Base-by-base conservation (phyloP, 2,888 invertebrate genomes). In the Embidobia sp. region DNA sequence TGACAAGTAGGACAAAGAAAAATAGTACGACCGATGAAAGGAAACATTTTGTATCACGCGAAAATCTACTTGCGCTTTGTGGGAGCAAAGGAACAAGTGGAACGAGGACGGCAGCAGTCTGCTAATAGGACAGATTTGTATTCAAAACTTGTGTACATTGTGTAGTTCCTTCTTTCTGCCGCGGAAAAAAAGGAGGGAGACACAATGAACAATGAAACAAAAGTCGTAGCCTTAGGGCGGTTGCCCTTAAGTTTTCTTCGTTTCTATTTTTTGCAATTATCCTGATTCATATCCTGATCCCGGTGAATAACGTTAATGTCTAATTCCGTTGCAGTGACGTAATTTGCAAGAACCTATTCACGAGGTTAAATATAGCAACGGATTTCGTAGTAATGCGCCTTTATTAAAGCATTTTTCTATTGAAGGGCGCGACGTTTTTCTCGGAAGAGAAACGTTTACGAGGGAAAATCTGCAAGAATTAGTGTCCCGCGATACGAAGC, bases 51-150 rank as follows among this genome's bases (percentile, higher is more conserved):
- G 61, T 53, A 70, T 70, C 61, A 61, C 61, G 40, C 44, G 61
- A 70, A 70, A 61, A 69, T 61, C 61, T 70, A 70, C 59, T 73
- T 64, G 73, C 15, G 51, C 66, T 67, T 67, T 67, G 55, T 67
- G 19, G 33, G 19, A 49, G 59, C 35, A 16, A 37, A 59, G 33
- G 55, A 66, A 74, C 51, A 59, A 74, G 51, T 72, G 26, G 66
- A 75, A 75, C 61, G 27, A 48, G 67, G 53, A 61, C 44, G 40
- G 37, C 13, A 13, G 46, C 19, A 49, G 59, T 40, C 51, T 64
- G 42, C 51, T 67, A 67, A 74, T 74, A 51, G 59, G 63, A 59
- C 66, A 74, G 66, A 74, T 66, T 74, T 74, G 66, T 53, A 67
- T 74, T 67, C 53, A 61, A 63, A 75, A 69, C 55, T 75, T 49